Evolutionary conservation across 53 echinoderm and acorn worm species (phyloP), one percentile per base, ranked within the genome.

Genomic region (Paracentrotus lividus): DNA sequence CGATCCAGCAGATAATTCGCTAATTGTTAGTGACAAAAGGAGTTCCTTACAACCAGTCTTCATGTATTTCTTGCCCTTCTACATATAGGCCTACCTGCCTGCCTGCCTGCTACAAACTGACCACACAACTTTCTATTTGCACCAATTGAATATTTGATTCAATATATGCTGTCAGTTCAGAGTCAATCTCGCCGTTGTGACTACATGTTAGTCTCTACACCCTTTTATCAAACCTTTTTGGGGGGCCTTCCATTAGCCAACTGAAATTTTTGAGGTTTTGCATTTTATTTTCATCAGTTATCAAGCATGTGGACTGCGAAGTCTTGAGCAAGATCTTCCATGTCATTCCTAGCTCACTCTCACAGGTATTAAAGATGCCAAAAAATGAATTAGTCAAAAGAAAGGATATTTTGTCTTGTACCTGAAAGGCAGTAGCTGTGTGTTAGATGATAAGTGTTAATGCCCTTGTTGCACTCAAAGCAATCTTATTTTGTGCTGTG

Each of bases 171-270:
- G 18, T 18, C 72, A 18, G 36, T 16, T 40, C 67, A 12, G 23
- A 31, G 12, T 67, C 29, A 36, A 36, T 72, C 40, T 4, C 36
- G 72, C 72, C 14, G 18, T 40, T 64, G n/a, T n/a, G n/a, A n/a
- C n/a, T n/a, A n/a, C n/a, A n/a, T n/a, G n/a, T n/a, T n/a, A n/a
- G n/a, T n/a, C n/a, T n/a, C n/a, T n/a, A n/a, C n/a, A 64, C 27
- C 27, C 64, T 72, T 72, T 72, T 72, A 72, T 20, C 40, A 40
- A 16, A 40, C 72, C 72, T 72, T 40, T 7, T 18, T 72, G 10
- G 72, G 72, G 40, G 72, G 36, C 72, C 72, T 40, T 72, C 72
- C 72, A 72, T 72, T 72, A 72, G 72, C 40, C 72, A 5, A 5
- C 72, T 38, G 36, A 14, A 14, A 36, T 68, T 68, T 26, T 13